These are phyloP conservation scores for Noctilio leporinus DNA, from an alignment of 2,113 vertebrate species.

Conservation along the genomic window DNA sequence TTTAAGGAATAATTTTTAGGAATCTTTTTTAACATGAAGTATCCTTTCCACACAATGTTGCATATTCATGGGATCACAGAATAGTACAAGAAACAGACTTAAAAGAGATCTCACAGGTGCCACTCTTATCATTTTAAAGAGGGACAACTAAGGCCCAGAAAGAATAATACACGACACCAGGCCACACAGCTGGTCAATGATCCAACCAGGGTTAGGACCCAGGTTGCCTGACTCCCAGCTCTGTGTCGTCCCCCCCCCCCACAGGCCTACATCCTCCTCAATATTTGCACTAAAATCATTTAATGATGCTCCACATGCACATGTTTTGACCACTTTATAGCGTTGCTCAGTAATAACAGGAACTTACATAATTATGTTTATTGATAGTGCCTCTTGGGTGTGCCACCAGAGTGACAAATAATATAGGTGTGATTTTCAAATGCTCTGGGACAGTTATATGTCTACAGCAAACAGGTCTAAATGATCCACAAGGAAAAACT, in stretches of 20 bases:
- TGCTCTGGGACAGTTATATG: neutral
- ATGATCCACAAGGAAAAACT: neutral
- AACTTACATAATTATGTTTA: neutral
- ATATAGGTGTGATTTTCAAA: neutral
- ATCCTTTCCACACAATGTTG: neutral
- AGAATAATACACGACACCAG: neutral
- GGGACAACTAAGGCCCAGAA: neutral
- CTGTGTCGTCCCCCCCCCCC: too few relatives aligned
- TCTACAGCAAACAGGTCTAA: neutral
- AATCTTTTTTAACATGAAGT: neutral
- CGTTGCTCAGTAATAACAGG: neutral
- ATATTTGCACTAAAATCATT: constrained; percentile 31
- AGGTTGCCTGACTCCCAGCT: neutral
- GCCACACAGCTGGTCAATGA: constrained; percentile 1
- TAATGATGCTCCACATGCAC: neutral
- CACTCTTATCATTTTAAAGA: neutral
- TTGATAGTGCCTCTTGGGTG: neutral
- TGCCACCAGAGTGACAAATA: neutral
- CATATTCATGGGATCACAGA: neutral
- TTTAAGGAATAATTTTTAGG: neutral
- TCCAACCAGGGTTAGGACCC: neutral
- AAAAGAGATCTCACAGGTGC: neutral
- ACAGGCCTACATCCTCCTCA: neutral
- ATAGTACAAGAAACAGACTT: neutral
- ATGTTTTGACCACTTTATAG: neutral